Evolutionary conservation across 2,113 vertebrate species (phyloP), one percentile per base, ranked within the genome.

Genomic region (Hypocryptadius cinnamomeus): DNA sequence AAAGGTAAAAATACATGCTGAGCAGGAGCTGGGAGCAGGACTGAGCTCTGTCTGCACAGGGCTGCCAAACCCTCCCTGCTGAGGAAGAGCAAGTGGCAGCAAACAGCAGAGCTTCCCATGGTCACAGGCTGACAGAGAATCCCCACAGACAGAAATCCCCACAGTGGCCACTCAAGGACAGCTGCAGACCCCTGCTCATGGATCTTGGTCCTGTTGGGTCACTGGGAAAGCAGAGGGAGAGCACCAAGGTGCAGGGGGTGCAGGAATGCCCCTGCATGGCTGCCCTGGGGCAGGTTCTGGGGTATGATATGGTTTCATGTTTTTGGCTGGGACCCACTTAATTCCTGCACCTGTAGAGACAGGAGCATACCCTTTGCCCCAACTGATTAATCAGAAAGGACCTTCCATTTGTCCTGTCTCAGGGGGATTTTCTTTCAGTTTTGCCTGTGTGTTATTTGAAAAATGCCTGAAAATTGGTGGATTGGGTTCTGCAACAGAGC

Each of bases 111-210:
- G 21, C 56, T 48, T 5, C 4, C 5, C 0, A 0, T 1, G 27
- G 51, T 8, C 25, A 23, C 1, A 3, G 88, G 4, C 30, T n/a
- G n/a, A n/a, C n/a, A n/a, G n/a, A n/a, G n/a, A n/a, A n/a, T n/a
- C n/a, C n/a, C n/a, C n/a, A n/a, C n/a, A n/a, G n/a, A n/a, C n/a
- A n/a, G n/a, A n/a, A n/a, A n/a, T 5, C 15, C 33, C 64, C 19
- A 19, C 8, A 2, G 5, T 9, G n/a, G 39, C 24, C 9, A 3
- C n/a, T 11, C 27, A 37, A 28, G 23, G 37, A 3, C 15, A 76
- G 44, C 17, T 7, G 1, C 48, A 23, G 57, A 22, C 22, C 74
- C n/a, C 35, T 3, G 1, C 2, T 0, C 1, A 12, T 6, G 72
- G 35, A 35, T 51, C 73, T 69, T 0, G 0, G 9, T 24, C 71